These are phyloP conservation scores for Parasteatoda lunata DNA, from an alignment of 2,888 invertebrate species.

Conservation along the genomic window DNA sequence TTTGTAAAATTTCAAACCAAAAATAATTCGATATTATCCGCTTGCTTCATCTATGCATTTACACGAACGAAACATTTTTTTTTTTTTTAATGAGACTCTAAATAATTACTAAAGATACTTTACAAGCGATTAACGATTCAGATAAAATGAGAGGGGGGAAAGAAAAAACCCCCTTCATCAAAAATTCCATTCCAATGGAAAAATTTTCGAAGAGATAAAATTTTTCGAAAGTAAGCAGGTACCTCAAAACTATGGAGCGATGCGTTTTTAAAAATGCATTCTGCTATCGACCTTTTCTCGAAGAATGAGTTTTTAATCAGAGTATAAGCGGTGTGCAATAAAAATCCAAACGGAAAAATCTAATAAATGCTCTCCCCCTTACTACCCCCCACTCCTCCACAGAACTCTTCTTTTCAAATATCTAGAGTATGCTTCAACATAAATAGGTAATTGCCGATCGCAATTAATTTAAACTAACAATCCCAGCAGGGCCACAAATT, in stretches of 20 bases:
- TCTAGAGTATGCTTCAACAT: slow-evolving; percentile 48
- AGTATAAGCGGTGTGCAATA: slow-evolving; percentile 44
- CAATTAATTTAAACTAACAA: slow-evolving; percentile 68
- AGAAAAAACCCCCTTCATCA: background rate
- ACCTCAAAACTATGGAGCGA: background rate
- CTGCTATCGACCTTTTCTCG: slow-evolving; percentile 1
- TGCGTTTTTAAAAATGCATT: background rate
- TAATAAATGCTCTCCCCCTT: slow-evolving; percentile 30
- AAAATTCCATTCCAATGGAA: background rate
- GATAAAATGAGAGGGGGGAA: background rate
- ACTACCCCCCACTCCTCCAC: slow-evolving; percentile 9
- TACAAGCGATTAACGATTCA: background rate
- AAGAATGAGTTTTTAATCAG: slow-evolving; percentile 65
- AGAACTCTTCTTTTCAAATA: slow-evolving; percentile 25
- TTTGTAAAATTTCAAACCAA: too few relatives aligned
- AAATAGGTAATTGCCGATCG: slow-evolving; percentile 67
- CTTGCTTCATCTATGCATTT: too few relatives aligned
- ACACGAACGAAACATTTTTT: too few relatives aligned
- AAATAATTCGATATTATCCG: too few relatives aligned
- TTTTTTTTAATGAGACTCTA: too few relatives aligned
- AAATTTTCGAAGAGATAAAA: background rate
- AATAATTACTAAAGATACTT: background rate
- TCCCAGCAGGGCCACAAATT: slow-evolving; percentile 65
- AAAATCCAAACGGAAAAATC: slow-evolving; percentile 58
- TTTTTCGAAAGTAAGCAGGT: background rate